Percentiles rank a stretch among this genome's conserved stretches.
These are phyloP conservation scores for Sialia sialis DNA, from an alignment of 2,113 vertebrate genomes.

Conservation along the genomic window DNA sequence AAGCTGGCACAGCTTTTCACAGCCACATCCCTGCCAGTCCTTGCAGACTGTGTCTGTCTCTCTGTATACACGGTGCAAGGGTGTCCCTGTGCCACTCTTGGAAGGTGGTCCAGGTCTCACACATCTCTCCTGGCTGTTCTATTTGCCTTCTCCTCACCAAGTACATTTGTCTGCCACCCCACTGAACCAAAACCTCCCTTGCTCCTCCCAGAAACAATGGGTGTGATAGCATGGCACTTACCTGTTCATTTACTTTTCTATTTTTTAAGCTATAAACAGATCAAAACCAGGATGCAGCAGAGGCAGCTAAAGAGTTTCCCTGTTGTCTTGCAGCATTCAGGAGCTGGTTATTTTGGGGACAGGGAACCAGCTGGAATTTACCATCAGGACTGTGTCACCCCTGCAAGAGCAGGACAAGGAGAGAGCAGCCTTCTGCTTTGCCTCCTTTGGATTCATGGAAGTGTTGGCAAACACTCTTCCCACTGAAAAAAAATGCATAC, in stretches of 20 bases:
- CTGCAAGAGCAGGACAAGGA: not conserved
- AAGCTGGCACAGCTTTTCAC: not conserved
- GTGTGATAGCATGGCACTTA: not conserved
- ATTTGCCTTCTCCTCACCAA: not conserved
- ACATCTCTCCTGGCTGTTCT: not conserved
- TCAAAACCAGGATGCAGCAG: slow-evolving; percentile 21
- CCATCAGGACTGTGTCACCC: not conserved
- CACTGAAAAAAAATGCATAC: not conserved
- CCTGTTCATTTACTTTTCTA: not conserved
- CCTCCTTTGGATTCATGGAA: not conserved
- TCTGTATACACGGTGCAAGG: fast-evolving
- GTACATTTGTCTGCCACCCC: not conserved
- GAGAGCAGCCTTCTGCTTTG: not conserved
- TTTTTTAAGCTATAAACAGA: not conserved
- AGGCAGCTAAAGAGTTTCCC: slow-evolving; percentile 19
- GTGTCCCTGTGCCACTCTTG: not conserved
- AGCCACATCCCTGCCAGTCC: not conserved
- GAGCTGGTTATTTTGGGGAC: not conserved
- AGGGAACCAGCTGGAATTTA: not conserved
- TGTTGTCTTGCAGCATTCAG: not conserved
- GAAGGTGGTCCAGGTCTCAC: not conserved
- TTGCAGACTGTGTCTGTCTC: not conserved
- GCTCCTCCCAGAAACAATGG: not conserved
- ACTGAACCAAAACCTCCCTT: not conserved
- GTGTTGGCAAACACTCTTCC: not conserved